Conservation (phyloP, 1,140 invertebrate genomes). For the Drosophila sp. region DNA sequence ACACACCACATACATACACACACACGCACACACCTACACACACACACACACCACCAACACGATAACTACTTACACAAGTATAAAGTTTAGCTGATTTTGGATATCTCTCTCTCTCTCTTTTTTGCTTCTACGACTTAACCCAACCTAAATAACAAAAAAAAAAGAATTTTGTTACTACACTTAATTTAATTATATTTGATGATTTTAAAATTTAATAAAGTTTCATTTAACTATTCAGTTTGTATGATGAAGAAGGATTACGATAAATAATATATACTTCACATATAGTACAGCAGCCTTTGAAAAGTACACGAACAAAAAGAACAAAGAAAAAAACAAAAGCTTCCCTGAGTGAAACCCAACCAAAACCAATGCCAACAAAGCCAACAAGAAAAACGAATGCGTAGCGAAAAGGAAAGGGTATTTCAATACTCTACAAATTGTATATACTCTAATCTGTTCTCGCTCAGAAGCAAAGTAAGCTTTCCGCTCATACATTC, state of each 20-base stretch:
- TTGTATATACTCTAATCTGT: background rate
- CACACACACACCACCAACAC: background rate
- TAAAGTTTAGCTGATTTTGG: background rate
- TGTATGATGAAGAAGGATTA: slow-evolving; percentile 61
- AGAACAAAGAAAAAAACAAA: slow-evolving; percentile 26
- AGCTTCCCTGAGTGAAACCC: slow-evolving; percentile 24
- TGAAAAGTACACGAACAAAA: slow-evolving; percentile 55
- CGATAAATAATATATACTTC: slow-evolving; percentile 71
- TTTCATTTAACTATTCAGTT: slow-evolving; percentile 63
- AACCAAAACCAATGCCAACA: slow-evolving; percentile 27
- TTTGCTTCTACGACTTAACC: background rate
- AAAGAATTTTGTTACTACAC: slow-evolving; percentile 24
- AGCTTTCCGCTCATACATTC: no score
- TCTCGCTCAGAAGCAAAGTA: background rate
- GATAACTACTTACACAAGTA: background rate
- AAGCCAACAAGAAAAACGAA: background rate
- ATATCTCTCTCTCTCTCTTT: slow-evolving; percentile 1
- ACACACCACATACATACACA: slow-evolving; percentile 11
- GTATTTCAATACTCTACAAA: background rate
- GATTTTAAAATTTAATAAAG: slow-evolving; percentile 44
- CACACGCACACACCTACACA: slow-evolving; percentile 7
- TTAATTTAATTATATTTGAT: slow-evolving; percentile 48
- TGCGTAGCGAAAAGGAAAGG: background rate
- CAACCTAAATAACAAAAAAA: slow-evolving; percentile 9
- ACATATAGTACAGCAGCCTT: slow-evolving; percentile 79